Percentiles rank a stretch among this genome's conserved stretches.
Evolutionary conservation across 2,888 invertebrate genomes (phyloP).

Genomic region (Nomada ferruginata): DNA sequence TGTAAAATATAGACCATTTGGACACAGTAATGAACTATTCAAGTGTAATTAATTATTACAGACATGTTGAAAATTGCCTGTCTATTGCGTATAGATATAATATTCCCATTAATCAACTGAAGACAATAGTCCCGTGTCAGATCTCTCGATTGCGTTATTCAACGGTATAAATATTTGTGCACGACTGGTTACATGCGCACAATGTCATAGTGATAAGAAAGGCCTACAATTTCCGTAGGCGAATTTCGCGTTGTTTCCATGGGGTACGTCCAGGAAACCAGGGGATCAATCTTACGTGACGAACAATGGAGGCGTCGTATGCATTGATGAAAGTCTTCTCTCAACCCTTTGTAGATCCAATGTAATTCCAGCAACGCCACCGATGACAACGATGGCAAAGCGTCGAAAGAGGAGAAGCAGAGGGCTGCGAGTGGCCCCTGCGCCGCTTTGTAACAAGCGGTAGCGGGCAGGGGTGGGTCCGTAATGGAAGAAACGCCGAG

Average conservation of each 20-base stretch:
- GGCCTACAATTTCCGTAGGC: slow-evolving; percentile 14
- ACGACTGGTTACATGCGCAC: neutral
- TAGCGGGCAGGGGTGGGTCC: slow-evolving; percentile 19
- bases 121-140: neutral
- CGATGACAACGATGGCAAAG: slow-evolving; percentile 56
- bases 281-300: slow-evolving; percentile 60
- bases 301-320: slow-evolving; percentile 64
- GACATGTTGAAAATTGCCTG: no score
- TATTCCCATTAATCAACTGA: neutral
- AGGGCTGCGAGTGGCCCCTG: slow-evolving; percentile 57
- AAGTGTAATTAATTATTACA: no score
- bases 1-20: no score
- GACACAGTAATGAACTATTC: no score
- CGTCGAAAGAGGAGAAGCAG: slow-evolving; percentile 48
- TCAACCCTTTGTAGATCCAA: slow-evolving; percentile 73
- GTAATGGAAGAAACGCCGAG: slow-evolving; percentile 74
- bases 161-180: neutral
- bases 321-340: slow-evolving; percentile 75
- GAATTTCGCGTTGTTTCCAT: slow-evolving; percentile 26
- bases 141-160: neutral
- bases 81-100: neutral
- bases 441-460: slow-evolving; percentile 46
- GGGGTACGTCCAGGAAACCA: slow-evolving; percentile 36
- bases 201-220: neutral
- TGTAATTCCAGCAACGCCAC: slow-evolving; percentile 73